Percentiles rank a stretch among this genome's conserved stretches.
Evolutionary conservation across 2,113 vertebrate genomes (phyloP).

Genomic region (Pseudonaja textilis): DNA sequence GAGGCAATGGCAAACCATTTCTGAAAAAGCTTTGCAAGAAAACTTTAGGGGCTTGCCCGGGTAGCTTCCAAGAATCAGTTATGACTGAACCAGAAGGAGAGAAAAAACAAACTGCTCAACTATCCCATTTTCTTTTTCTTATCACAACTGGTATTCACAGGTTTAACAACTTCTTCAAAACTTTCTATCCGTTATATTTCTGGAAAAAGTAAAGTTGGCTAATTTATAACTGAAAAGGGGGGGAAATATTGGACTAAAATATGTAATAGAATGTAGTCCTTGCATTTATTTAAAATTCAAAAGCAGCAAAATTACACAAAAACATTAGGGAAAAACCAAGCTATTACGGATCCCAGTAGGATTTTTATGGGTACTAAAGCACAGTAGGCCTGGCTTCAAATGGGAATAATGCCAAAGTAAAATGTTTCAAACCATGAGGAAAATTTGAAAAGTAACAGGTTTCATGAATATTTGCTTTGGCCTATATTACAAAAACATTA

Average conservation of each 20-base stretch:
- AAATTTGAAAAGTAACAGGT: constrained; percentile 30
- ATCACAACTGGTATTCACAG: background rate
- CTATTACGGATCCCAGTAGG: background rate
- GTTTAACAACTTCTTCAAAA: background rate
- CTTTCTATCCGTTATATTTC: background rate
- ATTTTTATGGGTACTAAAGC: constrained; percentile 26
- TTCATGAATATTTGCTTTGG: constrained; percentile 15
- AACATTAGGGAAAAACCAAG: constrained; percentile 18
- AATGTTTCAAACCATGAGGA: background rate
- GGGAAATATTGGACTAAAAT: constrained; percentile 6
- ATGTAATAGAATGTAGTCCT: background rate
- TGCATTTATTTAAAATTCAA: background rate
- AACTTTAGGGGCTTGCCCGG: background rate
- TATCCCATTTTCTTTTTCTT: background rate
- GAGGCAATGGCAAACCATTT: background rate
- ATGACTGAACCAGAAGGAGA: background rate
- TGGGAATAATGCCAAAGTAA: constrained; percentile 19
- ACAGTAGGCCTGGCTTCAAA: constrained; percentile 6
- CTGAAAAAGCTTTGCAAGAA: background rate
- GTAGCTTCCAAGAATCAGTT: background rate
- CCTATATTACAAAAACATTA: background rate
- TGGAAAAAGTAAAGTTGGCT: background rate
- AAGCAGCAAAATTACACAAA: constrained; percentile 15
- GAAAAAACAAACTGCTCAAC: background rate
- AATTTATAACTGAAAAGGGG: background rate